These are phyloP conservation scores for Lindbergichthys nudifrons DNA, from an alignment of 2,797 vertebrate species.

Conservation along the genomic window DNA sequence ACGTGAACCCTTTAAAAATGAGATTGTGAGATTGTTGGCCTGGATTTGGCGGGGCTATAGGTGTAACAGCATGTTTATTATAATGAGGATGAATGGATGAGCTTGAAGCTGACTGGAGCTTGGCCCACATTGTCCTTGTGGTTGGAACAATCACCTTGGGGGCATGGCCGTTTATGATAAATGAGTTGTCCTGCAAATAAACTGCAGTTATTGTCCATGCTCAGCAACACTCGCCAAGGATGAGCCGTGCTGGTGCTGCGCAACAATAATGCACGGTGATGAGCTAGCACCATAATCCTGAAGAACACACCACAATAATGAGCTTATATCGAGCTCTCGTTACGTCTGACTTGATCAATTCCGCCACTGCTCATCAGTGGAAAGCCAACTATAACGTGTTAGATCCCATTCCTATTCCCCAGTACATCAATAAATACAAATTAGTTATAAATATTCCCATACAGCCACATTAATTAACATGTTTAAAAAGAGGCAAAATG, in stretches of 20 bases:
- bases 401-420: constrained; percentile 17
- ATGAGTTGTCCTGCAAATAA: constrained; percentile 75
- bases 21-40: constrained; percentile 15
- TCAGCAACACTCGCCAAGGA: constrained; percentile 57
- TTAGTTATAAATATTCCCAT: constrained; percentile 40
- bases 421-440: constrained; percentile 38
- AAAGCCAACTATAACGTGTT: constrained; percentile 23
- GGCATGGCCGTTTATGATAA: constrained; percentile 69
- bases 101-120: constrained; percentile 70
- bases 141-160: constrained; percentile 71
- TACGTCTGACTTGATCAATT: constrained; percentile 36
- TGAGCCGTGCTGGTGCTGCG: constrained; percentile 42
- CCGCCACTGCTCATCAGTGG: constrained; percentile 39
- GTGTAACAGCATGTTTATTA: constrained; percentile 54
- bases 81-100: constrained; percentile 76
- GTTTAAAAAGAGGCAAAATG: constrained; percentile 13
- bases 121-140: constrained; percentile 73
- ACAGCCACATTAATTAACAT: constrained; percentile 24
- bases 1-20: constrained; percentile 38
- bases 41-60: constrained; percentile 43
- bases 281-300: constrained; percentile 26
- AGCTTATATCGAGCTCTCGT: constrained; percentile 40
- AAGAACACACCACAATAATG: constrained; percentile 35
- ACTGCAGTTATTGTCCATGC: constrained; percentile 71
- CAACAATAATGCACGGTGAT: constrained; percentile 43